Conservation (phyloP, 2,797 vertebrate genomes). For the Coranthus polyacanthus region DNA sequence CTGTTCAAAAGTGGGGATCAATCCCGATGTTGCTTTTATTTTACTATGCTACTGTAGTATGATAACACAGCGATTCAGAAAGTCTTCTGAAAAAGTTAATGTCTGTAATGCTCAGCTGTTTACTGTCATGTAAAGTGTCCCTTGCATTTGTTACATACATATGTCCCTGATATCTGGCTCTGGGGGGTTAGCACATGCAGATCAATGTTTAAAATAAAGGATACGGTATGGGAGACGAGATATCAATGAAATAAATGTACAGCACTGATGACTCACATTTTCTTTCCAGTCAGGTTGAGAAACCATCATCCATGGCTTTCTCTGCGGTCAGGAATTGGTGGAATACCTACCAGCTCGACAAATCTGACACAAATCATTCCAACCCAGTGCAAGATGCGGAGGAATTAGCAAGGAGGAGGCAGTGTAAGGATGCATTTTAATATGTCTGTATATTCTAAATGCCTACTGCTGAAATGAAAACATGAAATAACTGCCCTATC, state of each 20-base stretch:
- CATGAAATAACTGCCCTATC: not conserved
- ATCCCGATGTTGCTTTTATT: too few species aligned
- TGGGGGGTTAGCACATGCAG: too few species aligned
- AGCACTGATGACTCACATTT: slow-evolving; percentile 18
- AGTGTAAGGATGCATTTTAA: slow-evolving; percentile 70
- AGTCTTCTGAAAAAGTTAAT: too few species aligned
- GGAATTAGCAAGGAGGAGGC: slow-evolving; percentile 41
- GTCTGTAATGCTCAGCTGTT: too few species aligned
- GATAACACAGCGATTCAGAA: too few species aligned
- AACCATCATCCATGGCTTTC: slow-evolving; percentile 9
- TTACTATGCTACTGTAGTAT: too few species aligned
- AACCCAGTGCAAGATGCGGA: slow-evolving; percentile 53
- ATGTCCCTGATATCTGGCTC: too few species aligned
- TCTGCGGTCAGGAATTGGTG: slow-evolving; percentile 66
- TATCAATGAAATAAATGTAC: not conserved
- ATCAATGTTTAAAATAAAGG: too few species aligned
- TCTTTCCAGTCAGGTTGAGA: slow-evolving; percentile 50
- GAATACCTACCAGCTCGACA: slow-evolving; percentile 47
- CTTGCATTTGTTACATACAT: too few species aligned
- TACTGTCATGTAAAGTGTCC: too few species aligned
- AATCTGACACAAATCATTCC: slow-evolving; percentile 50
- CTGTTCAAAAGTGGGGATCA: too few species aligned
- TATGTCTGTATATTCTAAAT: not conserved
- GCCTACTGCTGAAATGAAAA: not conserved
- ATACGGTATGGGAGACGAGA: too few species aligned